A percentile compares a stretch with the other conserved stretches of the same genome.
Conservation (phyloP, 2,113 vertebrate species). For the Muntiacus reevesi region DNA sequence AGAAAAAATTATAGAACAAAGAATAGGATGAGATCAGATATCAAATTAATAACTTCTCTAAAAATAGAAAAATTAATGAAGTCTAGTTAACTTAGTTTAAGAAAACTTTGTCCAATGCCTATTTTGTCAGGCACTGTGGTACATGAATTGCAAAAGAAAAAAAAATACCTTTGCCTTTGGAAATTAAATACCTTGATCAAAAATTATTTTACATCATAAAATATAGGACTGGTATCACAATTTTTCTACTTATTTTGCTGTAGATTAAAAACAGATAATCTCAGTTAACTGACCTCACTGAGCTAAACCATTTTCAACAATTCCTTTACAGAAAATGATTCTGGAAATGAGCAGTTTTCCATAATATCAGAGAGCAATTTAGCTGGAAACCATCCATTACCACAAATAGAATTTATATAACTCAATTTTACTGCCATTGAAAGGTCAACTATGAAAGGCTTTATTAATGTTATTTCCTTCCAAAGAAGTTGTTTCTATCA, state of each 20-base stretch:
- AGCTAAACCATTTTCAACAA: neutral
- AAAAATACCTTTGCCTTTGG: neutral
- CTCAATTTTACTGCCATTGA: constrained; percentile 3
- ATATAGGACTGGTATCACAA: neutral
- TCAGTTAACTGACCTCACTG: neutral
- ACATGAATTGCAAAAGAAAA: neutral
- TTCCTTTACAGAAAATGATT: constrained; percentile 2
- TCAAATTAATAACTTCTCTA: neutral
- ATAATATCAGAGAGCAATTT: neutral
- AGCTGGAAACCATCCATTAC: neutral
- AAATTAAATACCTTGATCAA: neutral
- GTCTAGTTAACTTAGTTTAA: neutral
- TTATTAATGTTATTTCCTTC: constrained; percentile 37
- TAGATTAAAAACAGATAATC: neutral
- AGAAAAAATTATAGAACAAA: neutral
- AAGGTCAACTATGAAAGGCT: constrained; percentile 39
- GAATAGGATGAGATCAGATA: neutral
- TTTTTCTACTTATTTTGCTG: neutral
- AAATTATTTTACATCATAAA: neutral
- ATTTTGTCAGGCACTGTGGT: neutral
- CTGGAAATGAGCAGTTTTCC: neutral
- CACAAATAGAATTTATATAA: constrained; percentile 16
- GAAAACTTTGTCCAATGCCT: neutral
- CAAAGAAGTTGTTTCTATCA: neutral
- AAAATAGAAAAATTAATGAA: neutral